Evolutionary conservation across 2,113 vertebrate genomes (phyloP), one percentile per base, ranked within the genome.

Genomic region (Cyprinodon brontotheroides): DNA sequence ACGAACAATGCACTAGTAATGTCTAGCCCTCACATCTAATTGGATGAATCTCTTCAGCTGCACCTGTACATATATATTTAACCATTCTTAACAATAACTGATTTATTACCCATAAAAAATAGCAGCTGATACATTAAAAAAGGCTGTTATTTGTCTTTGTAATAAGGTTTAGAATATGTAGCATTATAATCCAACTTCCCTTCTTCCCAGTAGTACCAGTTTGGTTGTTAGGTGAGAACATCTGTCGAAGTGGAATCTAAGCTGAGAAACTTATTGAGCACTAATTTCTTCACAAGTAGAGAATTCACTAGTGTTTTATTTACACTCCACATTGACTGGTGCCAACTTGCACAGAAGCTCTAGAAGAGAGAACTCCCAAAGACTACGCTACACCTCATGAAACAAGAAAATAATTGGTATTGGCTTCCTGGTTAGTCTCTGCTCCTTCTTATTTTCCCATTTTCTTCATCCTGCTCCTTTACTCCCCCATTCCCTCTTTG

Each of bases 351-450:
- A 71, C 8, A 14, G 17, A 78, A 75, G 61, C 53, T 15, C 62
- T 12, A 47, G n/a, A 43, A 82, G 50, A 29, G 37, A 76, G 70
- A 72, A 77, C 45, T 63, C 63, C 4, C 20, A 36, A 61, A 69
- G 62, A 80, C 75, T 68, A 62, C 5, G 6, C 65, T 67, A 61
- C 61, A 71, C 61, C 36, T 47, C 75, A 74, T 67, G 62, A 48
- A 81, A 67, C 65, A 65, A 40, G 72, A 57, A 81, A 64, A 70
- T 82, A 75, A 83, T 80, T 74, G 66, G 62, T 79, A 84, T 81
- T 11, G 67, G 86, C 79, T 80, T 82, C 76, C 74, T 75, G 70
- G 69, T 89, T 89, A 80, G 71, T 73, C 70, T 45, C 66, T 4
- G 7, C 57, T 77, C 69, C 8, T 74, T 81, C 79, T 84, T 64